Evolutionary conservation across 2,888 invertebrate genomes (phyloP).

Genomic region (Drosophila ustulata): DNA sequence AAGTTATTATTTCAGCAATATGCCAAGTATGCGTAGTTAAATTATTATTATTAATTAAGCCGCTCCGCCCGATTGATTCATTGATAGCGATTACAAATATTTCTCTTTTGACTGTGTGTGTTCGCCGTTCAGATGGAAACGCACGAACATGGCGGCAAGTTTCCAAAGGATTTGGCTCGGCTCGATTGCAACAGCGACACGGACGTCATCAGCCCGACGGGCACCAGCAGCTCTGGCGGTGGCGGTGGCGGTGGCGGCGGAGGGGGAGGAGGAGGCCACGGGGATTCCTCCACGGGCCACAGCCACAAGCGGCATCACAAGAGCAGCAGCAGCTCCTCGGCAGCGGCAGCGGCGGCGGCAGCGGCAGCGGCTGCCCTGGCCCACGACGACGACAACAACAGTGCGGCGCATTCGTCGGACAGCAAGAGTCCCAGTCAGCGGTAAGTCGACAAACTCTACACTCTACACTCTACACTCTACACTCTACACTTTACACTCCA

Average conservation of each 20-base stretch:
- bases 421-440: constrained; percentile 90
- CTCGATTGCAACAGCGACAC: constrained; percentile 81
- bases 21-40: not conserved
- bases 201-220: constrained; percentile 82
- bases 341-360: constrained; percentile 30
- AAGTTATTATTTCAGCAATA: constrained; percentile 6
- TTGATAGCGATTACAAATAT: not conserved
- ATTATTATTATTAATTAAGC: not conserved
- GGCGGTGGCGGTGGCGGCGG: constrained; percentile 87
- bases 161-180: constrained; percentile 74
- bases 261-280: constrained; percentile 85
- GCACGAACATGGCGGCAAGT: constrained; percentile 78
- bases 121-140: constrained; percentile 70
- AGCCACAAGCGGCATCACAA: constrained; percentile 72
- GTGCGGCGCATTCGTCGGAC: constrained; percentile 89
- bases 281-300: constrained; percentile 37
- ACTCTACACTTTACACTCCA: no score
- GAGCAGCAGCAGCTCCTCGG: constrained; percentile 45
- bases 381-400: constrained; percentile 89
- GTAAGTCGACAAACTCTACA: constrained; percentile 83
- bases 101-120: not conserved
- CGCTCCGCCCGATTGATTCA: not conserved
- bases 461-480: constrained; percentile 15
- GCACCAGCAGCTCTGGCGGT: constrained; percentile 85
- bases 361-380: constrained; percentile 79